Conservation (phyloP, 2,113 vertebrate genomes). For the Psettodes erumei region DNA sequence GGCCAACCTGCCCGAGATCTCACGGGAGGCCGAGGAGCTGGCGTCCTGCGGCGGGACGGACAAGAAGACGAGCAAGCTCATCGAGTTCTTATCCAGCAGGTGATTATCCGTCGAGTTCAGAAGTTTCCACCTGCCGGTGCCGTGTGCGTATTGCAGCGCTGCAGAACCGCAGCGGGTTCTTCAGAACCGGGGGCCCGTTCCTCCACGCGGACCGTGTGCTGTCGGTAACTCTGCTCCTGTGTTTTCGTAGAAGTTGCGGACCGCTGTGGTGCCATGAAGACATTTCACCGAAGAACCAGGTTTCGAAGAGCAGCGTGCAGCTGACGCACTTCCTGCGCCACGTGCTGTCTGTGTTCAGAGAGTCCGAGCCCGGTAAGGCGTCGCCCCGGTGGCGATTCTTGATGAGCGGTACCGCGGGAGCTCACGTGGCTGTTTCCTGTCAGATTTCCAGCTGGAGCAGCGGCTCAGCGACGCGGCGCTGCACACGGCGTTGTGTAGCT, state of each 20-base stretch:
- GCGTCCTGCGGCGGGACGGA: slow-evolving; percentile 85
- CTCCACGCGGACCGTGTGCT: background rate
- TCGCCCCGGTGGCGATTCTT: too few relatives aligned
- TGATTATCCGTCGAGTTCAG: slow-evolving; percentile 44
- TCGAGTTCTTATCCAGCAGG: slow-evolving; percentile 97
- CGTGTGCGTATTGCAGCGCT: slow-evolving; percentile 35
- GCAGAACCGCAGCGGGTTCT: too few relatives aligned
- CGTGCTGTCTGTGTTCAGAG: slow-evolving; percentile 95
- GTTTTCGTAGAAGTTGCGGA: slow-evolving; percentile 88
- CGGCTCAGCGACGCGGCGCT: slow-evolving; percentile 94
- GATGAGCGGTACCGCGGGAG: too few relatives aligned
- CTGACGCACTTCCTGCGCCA: slow-evolving; percentile 94
- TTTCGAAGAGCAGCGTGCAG: slow-evolving; percentile 94
- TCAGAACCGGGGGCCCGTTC: too few relatives aligned
- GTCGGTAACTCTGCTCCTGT: slow-evolving; percentile 19
- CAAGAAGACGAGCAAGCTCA: slow-evolving; percentile 94
- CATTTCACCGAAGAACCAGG: slow-evolving; percentile 96
- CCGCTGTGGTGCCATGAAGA: slow-evolving; percentile 99
- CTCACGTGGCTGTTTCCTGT: background rate
- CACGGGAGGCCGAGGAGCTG: slow-evolving; percentile 90
- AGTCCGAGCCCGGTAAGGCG: slow-evolving; percentile 92
- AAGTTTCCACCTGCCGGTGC: slow-evolving; percentile 61
- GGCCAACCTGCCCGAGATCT: slow-evolving; percentile 93
- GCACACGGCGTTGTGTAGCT: slow-evolving; percentile 96
- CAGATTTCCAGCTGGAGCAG: slow-evolving; percentile 95